Evolutionary conservation across 2,888 invertebrate genomes (phyloP).

Genomic region (Holacanthella duospinosa): DNA sequence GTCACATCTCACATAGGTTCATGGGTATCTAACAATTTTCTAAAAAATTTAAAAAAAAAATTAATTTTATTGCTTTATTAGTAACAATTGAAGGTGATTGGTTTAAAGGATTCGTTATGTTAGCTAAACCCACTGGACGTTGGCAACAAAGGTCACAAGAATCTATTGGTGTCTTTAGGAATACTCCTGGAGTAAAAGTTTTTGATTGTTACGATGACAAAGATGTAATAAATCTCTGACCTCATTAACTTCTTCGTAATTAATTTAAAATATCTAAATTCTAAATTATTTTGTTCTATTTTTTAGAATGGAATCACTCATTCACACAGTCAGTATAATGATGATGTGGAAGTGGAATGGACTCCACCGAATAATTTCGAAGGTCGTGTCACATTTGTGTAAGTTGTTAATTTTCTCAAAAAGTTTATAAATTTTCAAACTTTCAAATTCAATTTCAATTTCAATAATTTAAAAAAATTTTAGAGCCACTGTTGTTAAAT

Average conservation of each 20-base stretch:
- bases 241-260: background rate
- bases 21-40: too few relatives aligned
- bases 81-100: background rate
- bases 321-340: background rate
- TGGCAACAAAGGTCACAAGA: background rate
- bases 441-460: background rate
- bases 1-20: too few relatives aligned
- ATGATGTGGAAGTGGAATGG: background rate
- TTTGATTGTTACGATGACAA: background rate
- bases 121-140: background rate
- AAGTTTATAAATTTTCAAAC: background rate
- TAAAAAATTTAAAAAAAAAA: background rate
- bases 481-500: background rate
- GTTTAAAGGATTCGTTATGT: background rate
- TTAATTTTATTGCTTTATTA: background rate
- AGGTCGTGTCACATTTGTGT: background rate
- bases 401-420: background rate
- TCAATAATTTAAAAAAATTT: too few relatives aligned
- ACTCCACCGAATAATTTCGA: background rate
- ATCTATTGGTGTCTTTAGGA: background rate
- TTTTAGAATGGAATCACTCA: background rate
- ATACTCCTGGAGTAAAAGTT: background rate
- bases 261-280: background rate
- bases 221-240: background rate
- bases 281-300: too few relatives aligned